A percentile compares a stretch with the other conserved stretches of the same genome.
Evolutionary conservation across 2,888 invertebrate species (phyloP).

Genomic region (Mamestra brassicae): DNA sequence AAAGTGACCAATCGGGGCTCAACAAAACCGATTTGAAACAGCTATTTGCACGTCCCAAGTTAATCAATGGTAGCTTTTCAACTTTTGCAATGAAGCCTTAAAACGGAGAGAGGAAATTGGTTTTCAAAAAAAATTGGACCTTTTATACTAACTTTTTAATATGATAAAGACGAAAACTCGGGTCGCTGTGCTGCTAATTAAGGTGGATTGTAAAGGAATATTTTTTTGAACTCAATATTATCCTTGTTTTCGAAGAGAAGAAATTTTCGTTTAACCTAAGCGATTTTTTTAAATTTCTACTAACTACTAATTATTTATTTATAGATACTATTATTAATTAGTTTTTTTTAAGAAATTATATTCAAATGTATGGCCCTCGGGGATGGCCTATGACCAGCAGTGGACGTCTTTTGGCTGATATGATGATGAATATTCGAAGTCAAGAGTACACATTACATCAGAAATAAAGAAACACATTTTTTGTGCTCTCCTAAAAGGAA

Average conservation of each 20-base stretch:
- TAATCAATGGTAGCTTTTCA: slow-evolving; percentile 68
- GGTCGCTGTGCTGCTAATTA: slow-evolving; percentile 46
- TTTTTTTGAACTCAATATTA: slow-evolving; percentile 34
- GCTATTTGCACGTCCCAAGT: slow-evolving; percentile 68
- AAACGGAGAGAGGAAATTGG: slow-evolving; percentile 66
- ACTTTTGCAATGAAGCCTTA: slow-evolving; percentile 64
- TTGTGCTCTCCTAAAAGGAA: too few relatives aligned
- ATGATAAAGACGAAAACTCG: slow-evolving; percentile 65
- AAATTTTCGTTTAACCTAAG: neutral
- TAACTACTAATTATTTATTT: too few relatives aligned
- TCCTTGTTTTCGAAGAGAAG: slow-evolving; percentile 20
- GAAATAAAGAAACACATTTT: too few relatives aligned
- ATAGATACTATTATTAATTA: too few relatives aligned
- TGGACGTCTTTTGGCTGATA: too few relatives aligned
- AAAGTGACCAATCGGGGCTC: slow-evolving; percentile 61
- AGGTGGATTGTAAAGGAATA: slow-evolving; percentile 36
- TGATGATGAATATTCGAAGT: too few relatives aligned
- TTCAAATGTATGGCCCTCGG: too few relatives aligned
- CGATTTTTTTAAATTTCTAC: too few relatives aligned
- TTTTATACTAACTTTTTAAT: slow-evolving; percentile 67
- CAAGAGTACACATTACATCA: too few relatives aligned
- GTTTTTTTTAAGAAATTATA: too few relatives aligned
- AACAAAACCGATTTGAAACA: slow-evolving; percentile 65
- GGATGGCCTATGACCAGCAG: too few relatives aligned
- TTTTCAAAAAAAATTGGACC: slow-evolving; percentile 60